These are phyloP conservation scores for Pangasius sanitwongsei DNA, from an alignment of 2,797 vertebrate genomes.

Conservation along the genomic window DNA sequence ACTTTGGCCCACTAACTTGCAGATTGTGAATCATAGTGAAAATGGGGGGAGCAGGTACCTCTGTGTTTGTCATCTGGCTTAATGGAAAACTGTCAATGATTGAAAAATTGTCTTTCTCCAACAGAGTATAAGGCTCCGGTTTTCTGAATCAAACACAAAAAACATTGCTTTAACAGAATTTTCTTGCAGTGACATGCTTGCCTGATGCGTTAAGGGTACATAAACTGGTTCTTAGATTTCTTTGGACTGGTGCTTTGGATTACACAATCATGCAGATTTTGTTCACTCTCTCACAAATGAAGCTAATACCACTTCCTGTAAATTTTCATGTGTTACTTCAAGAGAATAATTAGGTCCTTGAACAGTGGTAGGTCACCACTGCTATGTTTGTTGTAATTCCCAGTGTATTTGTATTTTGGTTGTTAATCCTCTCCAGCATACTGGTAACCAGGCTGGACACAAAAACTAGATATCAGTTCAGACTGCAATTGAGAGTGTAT, in stretches of 20 bases:
- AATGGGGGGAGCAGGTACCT: neutral
- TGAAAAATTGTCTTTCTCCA: too few species aligned
- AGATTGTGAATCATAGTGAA: neutral
- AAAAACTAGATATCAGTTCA: neutral
- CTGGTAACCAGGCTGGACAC: neutral
- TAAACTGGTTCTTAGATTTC: neutral
- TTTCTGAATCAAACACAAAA: neutral
- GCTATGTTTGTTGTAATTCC: neutral
- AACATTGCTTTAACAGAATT: neutral
- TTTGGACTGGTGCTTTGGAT: neutral
- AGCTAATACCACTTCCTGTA: neutral
- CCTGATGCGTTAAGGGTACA: neutral
- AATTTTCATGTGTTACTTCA: neutral
- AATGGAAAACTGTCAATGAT: neutral
- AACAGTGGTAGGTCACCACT: neutral
- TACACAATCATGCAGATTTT: neutral
- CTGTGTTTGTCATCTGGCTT: constrained; percentile 4
- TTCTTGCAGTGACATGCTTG: neutral
- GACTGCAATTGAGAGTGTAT: neutral
- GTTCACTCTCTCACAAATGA: neutral
- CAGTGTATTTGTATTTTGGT: neutral
- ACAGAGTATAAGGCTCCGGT: neutral
- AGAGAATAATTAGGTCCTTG: neutral
- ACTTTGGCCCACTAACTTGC: neutral
- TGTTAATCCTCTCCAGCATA: neutral